phyloP scores from a whole-genome alignment of 2,113 vertebrate species.

The Antechinus stuartii region DNA sequence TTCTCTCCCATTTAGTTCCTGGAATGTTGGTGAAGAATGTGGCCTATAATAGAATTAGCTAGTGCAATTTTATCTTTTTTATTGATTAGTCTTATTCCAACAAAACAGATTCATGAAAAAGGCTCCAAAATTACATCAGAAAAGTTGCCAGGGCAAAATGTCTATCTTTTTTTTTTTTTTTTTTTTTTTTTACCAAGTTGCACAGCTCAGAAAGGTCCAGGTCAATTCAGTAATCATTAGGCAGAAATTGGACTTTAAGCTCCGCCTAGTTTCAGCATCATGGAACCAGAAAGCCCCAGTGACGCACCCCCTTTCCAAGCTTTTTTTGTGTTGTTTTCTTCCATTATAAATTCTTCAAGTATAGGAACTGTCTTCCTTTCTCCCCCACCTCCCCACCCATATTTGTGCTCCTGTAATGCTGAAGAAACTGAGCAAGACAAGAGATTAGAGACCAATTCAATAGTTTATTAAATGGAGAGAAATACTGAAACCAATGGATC shows the following conservation, averaged over 20 bases:
- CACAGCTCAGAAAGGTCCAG: background rate
- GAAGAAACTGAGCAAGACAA: too few relatives aligned
- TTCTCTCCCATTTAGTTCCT: background rate
- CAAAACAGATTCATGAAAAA: background rate
- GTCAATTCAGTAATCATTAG: background rate
- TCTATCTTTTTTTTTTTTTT: too few relatives aligned
- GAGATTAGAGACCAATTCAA: too few relatives aligned
- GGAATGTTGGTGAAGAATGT: constrained; percentile 15
- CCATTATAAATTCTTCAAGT: background rate
- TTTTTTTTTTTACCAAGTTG: background rate
- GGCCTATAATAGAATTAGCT: background rate
- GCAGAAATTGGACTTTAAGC: background rate
- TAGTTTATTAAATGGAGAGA: too few relatives aligned
- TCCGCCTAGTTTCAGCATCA: background rate
- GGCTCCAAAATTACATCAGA: background rate
- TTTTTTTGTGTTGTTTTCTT: background rate
- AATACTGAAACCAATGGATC: too few relatives aligned
- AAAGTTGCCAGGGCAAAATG: background rate
- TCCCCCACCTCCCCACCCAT: background rate
- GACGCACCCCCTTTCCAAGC: background rate
- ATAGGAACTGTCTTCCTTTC: background rate
- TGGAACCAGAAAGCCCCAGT: background rate
- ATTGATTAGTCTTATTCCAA: background rate
- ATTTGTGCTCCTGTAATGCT: too few relatives aligned
- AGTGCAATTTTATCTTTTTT: background rate